Evolutionary conservation across 2,888 invertebrate species (phyloP), one percentile per base, ranked within the genome.

Genomic region (Meloe dianella): DNA sequence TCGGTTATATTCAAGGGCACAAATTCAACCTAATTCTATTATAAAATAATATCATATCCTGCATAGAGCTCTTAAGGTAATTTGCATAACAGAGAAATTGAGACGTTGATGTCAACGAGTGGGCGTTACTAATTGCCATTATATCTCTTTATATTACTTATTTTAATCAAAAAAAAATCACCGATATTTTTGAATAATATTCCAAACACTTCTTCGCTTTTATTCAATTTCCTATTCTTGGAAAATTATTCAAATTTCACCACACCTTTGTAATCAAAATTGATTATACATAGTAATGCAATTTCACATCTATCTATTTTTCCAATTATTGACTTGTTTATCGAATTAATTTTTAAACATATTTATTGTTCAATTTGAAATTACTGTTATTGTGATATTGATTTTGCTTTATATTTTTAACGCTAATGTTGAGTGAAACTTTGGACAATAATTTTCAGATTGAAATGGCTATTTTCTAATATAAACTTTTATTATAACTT

Each of bases 71-170:
- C 20, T 47, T 47, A 47, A 47, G 20, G 20, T 20, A 20, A 47
- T 47, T 47, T 47, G 8, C 47, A 47, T 47, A 47, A 47, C 47
- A 47, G 47, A 20, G 47, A 47, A 47, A 47, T 47, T 22, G 47
- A 47, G 47, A 47, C 10, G n/a, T 17, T 41, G 47, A 47, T 47
- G 20, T 47, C n/a, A 41, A 41, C 20, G 47, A 20, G 10, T 41
- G 10, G 20, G 9, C 22, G 20, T 20, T 20, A 9, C 10, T 20
- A 47, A 47, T 47, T 47, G 47, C 47, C 47, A 47, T 47, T 20
- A 20, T 10, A 20, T 47, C 20, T 20, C 3, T 47, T 47, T 20
- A 20, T 10, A 20, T 47, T 20, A 22, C 1, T 5, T 41, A n/a
- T n/a, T 41, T 41, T 17, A 41, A 4, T 47, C 20, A 20, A 20